phyloP scores from a whole-genome alignment of 2,888 invertebrate species.

The Ormyrus rosae region DNA sequence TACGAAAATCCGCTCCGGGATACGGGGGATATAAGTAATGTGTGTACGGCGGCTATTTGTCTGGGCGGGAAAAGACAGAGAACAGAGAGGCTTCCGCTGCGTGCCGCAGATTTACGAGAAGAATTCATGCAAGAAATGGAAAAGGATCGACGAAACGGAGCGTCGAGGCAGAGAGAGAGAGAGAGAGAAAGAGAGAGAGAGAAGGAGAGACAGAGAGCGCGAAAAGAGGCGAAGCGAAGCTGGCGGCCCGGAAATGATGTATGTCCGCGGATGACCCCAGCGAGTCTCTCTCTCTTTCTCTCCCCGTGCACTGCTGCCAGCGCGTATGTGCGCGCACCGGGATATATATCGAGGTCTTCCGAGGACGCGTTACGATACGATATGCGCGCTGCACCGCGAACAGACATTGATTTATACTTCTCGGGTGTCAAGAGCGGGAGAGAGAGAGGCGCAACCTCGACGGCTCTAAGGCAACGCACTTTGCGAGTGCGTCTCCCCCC shows the following conservation, averaged over 20 bases:
- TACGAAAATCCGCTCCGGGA: too few relatives aligned
- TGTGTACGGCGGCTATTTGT: conserved; percentile 20
- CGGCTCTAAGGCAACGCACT: too few relatives aligned
- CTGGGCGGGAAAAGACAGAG: not conserved
- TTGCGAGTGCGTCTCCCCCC: too few relatives aligned
- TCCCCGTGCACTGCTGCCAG: not conserved
- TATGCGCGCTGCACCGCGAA: conserved; percentile 63
- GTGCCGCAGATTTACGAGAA: conserved; percentile 46
- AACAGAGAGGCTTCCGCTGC: conserved; percentile 4
- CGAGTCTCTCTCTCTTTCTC: not conserved
- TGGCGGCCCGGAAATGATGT: conserved; percentile 61
- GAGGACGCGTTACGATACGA: conserved; percentile 59
- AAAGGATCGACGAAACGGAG: conserved; percentile 46
- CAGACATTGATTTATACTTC: conserved; percentile 68
- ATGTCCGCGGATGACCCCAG: conserved; percentile 63
- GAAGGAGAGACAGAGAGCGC: not conserved
- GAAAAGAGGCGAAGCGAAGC: conserved; percentile 28
- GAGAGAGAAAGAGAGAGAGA: too few relatives aligned
- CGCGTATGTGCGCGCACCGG: not conserved
- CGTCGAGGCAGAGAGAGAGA: not conserved
- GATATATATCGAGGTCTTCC: conserved; percentile 28
- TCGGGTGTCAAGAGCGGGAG: conserved; percentile 57
- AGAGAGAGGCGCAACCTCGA: conserved; percentile 19
- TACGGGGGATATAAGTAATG: conserved; percentile 1
- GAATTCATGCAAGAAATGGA: conserved; percentile 52